Evolutionary conservation across 2,888 invertebrate genomes (phyloP), one percentile per base, ranked within the genome.

Genomic region (Sympetrum striolatum): DNA sequence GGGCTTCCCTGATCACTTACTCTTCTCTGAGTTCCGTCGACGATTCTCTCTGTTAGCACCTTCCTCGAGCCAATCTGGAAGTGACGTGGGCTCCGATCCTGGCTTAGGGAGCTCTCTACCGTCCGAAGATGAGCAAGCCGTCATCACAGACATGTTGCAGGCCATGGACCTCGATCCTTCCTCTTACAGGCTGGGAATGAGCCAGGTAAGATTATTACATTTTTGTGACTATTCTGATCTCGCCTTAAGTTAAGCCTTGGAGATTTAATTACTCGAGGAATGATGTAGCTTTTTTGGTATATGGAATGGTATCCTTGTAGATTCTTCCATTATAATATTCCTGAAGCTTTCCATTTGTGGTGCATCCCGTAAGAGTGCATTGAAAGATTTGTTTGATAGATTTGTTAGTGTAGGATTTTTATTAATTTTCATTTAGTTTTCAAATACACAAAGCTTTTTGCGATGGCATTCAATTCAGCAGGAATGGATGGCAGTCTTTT

Each of bases 1-100:
- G 94, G 99, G 99, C 39, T 99, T 97, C 94, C 99, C 99, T 0
- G 98, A 98, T 93, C 97, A 97, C 93, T 96, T 99, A 95, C 97
- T 97, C 91, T 96, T 98, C 91, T 95, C 96, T 22, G 99, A 99
- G 93, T 99, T 99, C 93, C 95, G 97, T 91, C 96, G 98, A 92
- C 96, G 98, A 93, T 98, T 97, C 93, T 95, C 96, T 90, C 94
- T 96, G 35, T 92, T 96, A 91, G 94, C 95, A 0, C 94, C 94
- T 2, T 90, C 81, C 31, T 95, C 94, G 0, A 94, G 90, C 22
- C 86, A 91, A 14, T 90, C 91, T 44, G 79, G 80, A 48, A 60
- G 86, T 37, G 86, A 86, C 0, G 18, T 80, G 18, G 53, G 80
- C 58, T 73, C 95, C 90, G 90, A 91, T 80, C 91, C 92, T 90